phyloP scores from a whole-genome alignment of 2,888 invertebrate genomes.

The Dynastes maya region DNA sequence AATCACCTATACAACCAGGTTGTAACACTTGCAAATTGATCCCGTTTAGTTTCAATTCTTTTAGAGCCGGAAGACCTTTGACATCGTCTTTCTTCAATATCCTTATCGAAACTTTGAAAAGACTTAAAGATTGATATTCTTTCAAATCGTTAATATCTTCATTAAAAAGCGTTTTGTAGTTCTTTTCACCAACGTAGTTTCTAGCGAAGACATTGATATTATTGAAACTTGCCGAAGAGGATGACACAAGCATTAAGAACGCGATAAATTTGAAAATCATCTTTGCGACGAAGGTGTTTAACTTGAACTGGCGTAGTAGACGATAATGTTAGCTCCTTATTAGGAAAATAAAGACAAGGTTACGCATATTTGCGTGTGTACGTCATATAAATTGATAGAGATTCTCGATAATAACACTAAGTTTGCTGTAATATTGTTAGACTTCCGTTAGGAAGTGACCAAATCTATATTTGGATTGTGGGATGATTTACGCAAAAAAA shows the following conservation, averaged over 20 bases:
- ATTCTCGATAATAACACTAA: no score
- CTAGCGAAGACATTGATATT: constrained; percentile 19
- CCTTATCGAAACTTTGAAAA: neutral
- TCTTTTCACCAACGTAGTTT: neutral
- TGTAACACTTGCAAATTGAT: neutral
- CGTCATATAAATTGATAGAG: no score
- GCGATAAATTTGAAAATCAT: constrained; percentile 7
- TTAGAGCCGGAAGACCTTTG: neutral
- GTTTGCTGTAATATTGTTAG: no score
- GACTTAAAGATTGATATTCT: constrained; percentile 3
- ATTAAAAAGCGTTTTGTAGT: constrained; percentile 12
- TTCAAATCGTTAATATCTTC: neutral
- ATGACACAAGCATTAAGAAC: neutral
- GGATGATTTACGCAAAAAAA: no score
- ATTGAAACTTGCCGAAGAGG: neutral
- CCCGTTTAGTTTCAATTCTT: constrained; percentile 1
- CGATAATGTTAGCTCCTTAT: no score
- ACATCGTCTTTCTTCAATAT: neutral
- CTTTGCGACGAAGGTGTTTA: neutral
- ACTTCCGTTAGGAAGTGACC: no score
- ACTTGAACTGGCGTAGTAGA: neutral
- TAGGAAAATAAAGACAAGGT: no score
- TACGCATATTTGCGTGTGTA: no score
- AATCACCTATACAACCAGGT: neutral
- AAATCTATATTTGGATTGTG: no score